These are phyloP conservation scores for Pachypanchax playfairii DNA, from an alignment of 2,113 vertebrate genomes.

Conservation along the genomic window DNA sequence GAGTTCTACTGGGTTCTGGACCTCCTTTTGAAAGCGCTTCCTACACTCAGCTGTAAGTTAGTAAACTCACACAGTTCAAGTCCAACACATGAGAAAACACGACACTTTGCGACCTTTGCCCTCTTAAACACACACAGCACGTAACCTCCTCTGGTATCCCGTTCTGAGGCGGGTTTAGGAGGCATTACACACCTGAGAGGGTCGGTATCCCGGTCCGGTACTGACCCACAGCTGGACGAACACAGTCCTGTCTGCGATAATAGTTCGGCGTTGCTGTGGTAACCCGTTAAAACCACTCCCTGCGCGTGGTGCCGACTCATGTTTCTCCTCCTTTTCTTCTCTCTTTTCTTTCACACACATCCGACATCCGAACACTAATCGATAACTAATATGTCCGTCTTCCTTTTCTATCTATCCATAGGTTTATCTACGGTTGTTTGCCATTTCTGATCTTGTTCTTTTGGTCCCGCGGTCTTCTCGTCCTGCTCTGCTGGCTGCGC, in stretches of 20 bases:
- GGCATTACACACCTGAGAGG: constrained; percentile 50
- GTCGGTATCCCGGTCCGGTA: constrained; percentile 29
- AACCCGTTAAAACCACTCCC: constrained; percentile 79
- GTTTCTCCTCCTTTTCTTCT: constrained; percentile 50
- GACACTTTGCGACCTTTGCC: constrained; percentile 43
- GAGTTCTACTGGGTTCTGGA: neutral
- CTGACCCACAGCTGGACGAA: constrained; percentile 18
- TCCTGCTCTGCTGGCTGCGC: constrained; percentile 13
- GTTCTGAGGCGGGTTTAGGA: too few relatives aligned
- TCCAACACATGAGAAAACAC: constrained; percentile 4
- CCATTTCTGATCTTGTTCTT: neutral
- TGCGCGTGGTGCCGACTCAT: constrained; percentile 72
- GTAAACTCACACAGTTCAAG: too few relatives aligned
- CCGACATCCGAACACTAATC: constrained; percentile 23
- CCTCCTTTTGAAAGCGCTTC: neutral
- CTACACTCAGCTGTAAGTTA: neutral
- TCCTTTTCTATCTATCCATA: too few relatives aligned
- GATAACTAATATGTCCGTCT: neutral
- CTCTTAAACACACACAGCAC: constrained; percentile 8
- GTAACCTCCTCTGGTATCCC: neutral
- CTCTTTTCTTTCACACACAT: neutral
- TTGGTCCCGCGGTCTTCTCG: constrained; percentile 4
- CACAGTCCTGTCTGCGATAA: constrained; percentile 40
- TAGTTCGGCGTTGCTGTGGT: constrained; percentile 75
- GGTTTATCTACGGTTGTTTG: neutral